These are phyloP conservation scores for Ciconia stormi DNA, from an alignment of 2,113 vertebrate genomes.

Conservation along the genomic window DNA sequence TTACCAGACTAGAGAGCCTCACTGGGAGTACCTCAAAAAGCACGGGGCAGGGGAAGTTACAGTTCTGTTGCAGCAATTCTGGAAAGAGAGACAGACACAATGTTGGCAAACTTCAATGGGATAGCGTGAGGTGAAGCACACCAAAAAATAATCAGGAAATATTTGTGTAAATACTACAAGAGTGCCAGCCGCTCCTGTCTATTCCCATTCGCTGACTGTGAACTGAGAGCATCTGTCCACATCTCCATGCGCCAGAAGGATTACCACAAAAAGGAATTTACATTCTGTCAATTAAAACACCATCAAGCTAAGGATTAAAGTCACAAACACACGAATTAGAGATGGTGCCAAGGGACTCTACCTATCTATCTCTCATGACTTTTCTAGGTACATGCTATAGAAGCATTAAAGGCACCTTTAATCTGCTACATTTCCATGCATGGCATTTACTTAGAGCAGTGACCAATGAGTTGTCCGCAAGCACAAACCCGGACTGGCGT, in stretches of 20 bases:
- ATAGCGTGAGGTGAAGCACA: not conserved
- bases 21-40: not conserved
- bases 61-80: not conserved
- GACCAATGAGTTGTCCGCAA: not conserved
- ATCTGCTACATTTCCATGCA: not conserved
- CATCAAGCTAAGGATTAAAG: constrained; percentile 58
- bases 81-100: not conserved
- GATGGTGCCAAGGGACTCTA: constrained; percentile 14
- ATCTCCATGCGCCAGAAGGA: constrained; percentile 36
- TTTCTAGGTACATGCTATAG: not conserved
- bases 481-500: not conserved
- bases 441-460: not conserved
- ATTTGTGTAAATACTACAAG: not conserved
- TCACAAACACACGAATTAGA: constrained; percentile 38
- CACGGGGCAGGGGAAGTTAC: not conserved
- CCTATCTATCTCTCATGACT: constrained; percentile 12
- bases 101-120: not conserved
- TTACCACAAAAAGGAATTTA: constrained; percentile 55
- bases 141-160: not conserved
- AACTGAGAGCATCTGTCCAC: constrained; percentile 53
- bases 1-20: not conserved
- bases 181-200: not conserved
- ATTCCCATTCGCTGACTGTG: not conserved
- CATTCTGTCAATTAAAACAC: constrained; percentile 62
- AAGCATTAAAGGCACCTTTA: constrained; percentile 14